Percentiles rank a stretch among this genome's conserved stretches.
These are phyloP conservation scores for Aethina tumida DNA, from an alignment of 1,140 invertebrate species.

Conservation along the genomic window DNA sequence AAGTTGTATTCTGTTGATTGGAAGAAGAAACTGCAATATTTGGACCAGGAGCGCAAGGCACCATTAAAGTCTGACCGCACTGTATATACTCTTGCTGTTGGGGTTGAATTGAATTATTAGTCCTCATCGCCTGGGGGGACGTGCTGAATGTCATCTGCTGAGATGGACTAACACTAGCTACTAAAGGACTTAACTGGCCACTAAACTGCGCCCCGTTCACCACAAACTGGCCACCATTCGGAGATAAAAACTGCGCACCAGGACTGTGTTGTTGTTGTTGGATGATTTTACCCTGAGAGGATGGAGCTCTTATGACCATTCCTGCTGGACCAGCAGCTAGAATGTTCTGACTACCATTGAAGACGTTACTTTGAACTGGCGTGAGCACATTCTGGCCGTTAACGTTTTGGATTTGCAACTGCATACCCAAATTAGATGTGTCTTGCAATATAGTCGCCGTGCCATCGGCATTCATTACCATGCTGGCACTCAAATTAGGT, in stretches of 20 bases:
- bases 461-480: constrained; percentile 37
- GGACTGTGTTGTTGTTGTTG: constrained; percentile 58
- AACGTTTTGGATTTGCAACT: constrained; percentile 68
- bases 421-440: constrained; percentile 58
- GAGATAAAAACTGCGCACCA: constrained; percentile 60
- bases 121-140: constrained; percentile 43
- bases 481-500: constrained; percentile 54
- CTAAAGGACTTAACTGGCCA: constrained; percentile 67
- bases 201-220: constrained; percentile 64
- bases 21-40: constrained; percentile 46
- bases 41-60: constrained; percentile 57
- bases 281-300: constrained; percentile 60
- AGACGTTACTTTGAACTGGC: constrained; percentile 56
- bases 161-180: constrained; percentile 61
- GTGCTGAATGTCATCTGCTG: constrained; percentile 55
- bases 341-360: constrained; percentile 50
- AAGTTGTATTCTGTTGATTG: constrained; percentile 61
- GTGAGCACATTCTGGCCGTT: constrained; percentile 68
- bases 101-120: constrained; percentile 34
- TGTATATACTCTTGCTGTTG: constrained; percentile 61
- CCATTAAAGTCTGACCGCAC: constrained; percentile 67
- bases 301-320: constrained; percentile 66
- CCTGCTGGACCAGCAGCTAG: constrained; percentile 59
- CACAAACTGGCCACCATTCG: constrained; percentile 59
- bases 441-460: constrained; percentile 63